Conservation (phyloP, 2,888 invertebrate species). For the Drosophila setosimentum region DNA sequence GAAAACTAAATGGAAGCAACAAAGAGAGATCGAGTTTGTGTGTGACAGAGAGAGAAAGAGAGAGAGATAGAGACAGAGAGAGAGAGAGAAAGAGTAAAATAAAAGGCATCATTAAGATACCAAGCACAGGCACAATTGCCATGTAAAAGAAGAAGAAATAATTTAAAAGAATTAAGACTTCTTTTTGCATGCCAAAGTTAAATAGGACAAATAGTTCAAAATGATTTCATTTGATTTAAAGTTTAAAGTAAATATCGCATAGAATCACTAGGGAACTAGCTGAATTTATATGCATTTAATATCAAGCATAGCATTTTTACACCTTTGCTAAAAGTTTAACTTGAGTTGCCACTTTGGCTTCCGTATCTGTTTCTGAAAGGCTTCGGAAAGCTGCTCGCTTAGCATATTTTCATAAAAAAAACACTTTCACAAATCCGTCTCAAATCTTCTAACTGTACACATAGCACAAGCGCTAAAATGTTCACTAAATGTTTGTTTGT, state of each 20-base stretch:
- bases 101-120: constrained; percentile 27
- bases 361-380: constrained; percentile 26
- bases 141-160: constrained; percentile 6
- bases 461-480: constrained; percentile 45
- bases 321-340: constrained; percentile 17
- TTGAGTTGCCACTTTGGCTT: constrained; percentile 2
- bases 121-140: constrained; percentile 19
- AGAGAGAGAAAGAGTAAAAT: constrained; percentile 2
- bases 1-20: constrained; percentile 10
- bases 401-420: constrained; percentile 31
- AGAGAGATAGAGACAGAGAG: neutral
- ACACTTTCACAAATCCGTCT: constrained; percentile 38
- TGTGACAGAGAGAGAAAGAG: constrained; percentile 2
- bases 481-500: constrained; percentile 29
- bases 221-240: neutral
- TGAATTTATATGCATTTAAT: neutral
- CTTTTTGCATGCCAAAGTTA: constrained; percentile 5
- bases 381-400: constrained; percentile 40
- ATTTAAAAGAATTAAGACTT: constrained; percentile 25
- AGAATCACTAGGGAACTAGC: neutral
- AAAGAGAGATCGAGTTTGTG: no score
- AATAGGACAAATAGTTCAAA: constrained; percentile 5
- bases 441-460: constrained; percentile 55
- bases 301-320: neutral
- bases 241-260: neutral